Evolutionary conservation across 2,888 invertebrate species (phyloP).

Genomic region (Drosophila paranaensis): DNA sequence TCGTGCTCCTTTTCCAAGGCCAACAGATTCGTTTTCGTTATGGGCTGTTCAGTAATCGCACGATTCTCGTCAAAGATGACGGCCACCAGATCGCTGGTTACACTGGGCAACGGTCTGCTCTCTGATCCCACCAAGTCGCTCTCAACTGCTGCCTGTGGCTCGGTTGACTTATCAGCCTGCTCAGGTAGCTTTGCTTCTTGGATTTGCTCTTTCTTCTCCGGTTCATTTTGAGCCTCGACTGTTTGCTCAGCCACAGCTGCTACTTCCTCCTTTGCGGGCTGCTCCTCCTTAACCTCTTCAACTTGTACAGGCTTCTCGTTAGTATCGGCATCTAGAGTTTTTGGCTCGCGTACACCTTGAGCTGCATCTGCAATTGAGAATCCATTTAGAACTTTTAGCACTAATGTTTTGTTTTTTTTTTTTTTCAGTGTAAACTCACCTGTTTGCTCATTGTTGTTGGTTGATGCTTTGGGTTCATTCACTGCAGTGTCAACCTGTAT

Average conservation of each 20-base stretch:
- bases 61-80: slow-evolving; percentile 55
- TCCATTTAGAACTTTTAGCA: neutral
- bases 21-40: slow-evolving; percentile 53
- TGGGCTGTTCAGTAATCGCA: slow-evolving; percentile 64
- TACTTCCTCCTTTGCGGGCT: neutral
- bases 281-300: neutral
- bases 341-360: slow-evolving; percentile 56
- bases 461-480: slow-evolving; percentile 12
- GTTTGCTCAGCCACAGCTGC: neutral
- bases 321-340: slow-evolving; percentile 40
- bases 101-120: slow-evolving; percentile 44
- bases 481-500: slow-evolving; percentile 31
- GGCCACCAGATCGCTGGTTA: slow-evolving; percentile 56
- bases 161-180: neutral
- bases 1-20: slow-evolving; percentile 64
- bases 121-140: slow-evolving; percentile 24
- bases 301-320: neutral
- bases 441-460: slow-evolving; percentile 24
- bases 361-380: slow-evolving; percentile 22
- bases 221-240: neutral
- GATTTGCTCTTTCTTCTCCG: neutral
- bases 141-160: slow-evolving; percentile 13
- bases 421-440: slow-evolving; percentile 19
- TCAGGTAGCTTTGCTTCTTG: neutral
- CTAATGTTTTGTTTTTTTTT: too few species aligned